Percentiles rank a stretch among this genome's conserved stretches.
These are phyloP conservation scores for Paragorgia papillata DNA, from an alignment of 92 coral and sea anemone genomes.

Conservation along the genomic window DNA sequence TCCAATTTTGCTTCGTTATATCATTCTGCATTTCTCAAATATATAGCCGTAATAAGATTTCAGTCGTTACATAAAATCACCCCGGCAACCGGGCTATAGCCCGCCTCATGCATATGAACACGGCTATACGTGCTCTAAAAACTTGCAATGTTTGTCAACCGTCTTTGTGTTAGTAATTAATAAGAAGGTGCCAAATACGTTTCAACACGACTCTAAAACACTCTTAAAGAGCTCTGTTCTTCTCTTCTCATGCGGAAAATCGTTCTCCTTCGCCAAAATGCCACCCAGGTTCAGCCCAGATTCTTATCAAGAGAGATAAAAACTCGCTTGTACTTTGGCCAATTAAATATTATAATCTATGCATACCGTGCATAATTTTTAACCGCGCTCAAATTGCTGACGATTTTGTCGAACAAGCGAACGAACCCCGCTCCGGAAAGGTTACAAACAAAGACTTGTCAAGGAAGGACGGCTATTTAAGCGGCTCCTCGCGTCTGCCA, in stretches of 20 bases:
- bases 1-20: no score
- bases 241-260: slow-evolving; percentile 1
- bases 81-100: no score
- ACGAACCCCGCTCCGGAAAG: slow-evolving; percentile 30
- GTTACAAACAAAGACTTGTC: slow-evolving; percentile 24
- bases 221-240: no score
- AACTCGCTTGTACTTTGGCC: background rate
- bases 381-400: slow-evolving; percentile 30
- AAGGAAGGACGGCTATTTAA: slow-evolving; percentile 21
- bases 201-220: no score
- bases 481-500: slow-evolving; percentile 3
- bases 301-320: slow-evolving; percentile 24
- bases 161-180: no score
- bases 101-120: no score
- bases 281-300: slow-evolving; percentile 30
- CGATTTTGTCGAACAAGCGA: slow-evolving; percentile 3
- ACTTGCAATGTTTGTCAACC: no score
- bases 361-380: slow-evolving; percentile 19
- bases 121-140: no score
- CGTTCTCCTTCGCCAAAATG: slow-evolving; percentile 5
- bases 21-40: no score
- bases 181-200: no score
- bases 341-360: slow-evolving; percentile 33
- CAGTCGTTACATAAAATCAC: no score
- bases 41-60: no score